Evolutionary conservation across 1,140 invertebrate genomes (phyloP), one percentile per base, ranked within the genome.

Genomic region (Drosophila malerkotliana): DNA sequence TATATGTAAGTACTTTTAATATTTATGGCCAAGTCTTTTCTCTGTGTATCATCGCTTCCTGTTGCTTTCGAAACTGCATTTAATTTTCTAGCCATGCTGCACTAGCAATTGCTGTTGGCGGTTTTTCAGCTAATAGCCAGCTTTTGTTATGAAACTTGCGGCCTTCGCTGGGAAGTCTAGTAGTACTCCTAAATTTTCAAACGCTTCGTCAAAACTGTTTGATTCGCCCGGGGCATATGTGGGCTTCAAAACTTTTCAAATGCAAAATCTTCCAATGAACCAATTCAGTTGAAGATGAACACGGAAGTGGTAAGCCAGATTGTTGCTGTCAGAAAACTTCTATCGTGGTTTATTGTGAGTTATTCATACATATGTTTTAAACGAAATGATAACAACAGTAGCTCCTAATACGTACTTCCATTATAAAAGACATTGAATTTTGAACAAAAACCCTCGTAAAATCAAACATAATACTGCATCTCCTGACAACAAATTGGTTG

Each of bases 101-200:
- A 32, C 39, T 48, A 41, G 72, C 32, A 47, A 49, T 18, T 72
- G 80, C 52, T 68, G 61, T 79, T 67, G 69, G 68, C 54, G 63
- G 49, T 73, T 84, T 80, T 61, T 44, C 55, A 56, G 63, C 72
- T 72, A 66, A 80, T 67, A 84, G 76, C 60, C 57, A 34, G 62
- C 53, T 72, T 82, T 84, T 83, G 60, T 76, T 72, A 66, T 62
- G 24, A 79, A 79, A 72, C 72, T 73, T 66, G 59, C 56, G 73
- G 72, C 54, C 47, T 53, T 54, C 48, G 30, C 61, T 59, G 28
- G 18, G 21, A 34, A 49, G 24, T 24, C 24, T 12, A 15, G 12
- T 37, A 21, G 12, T 37, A 21, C 21, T 30, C 28, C 30, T 45
- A 44, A 47, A 37, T 4, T 37, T 37, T 37, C 37, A 41, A 44